phyloP scores from a whole-genome alignment of 2,888 invertebrate genomes.

The Dryomyza anilis region DNA sequence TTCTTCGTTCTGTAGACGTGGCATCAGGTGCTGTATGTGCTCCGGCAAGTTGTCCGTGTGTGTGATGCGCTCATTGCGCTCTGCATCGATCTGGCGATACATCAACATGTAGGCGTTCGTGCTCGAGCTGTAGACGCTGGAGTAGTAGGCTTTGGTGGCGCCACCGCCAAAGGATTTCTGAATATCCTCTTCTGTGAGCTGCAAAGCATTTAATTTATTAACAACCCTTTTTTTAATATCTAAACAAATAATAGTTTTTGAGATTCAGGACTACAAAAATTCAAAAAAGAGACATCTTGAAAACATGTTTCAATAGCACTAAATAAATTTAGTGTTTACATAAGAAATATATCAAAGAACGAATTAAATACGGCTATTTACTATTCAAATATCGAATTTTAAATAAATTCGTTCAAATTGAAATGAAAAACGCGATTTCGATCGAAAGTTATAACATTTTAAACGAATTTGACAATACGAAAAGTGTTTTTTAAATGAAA shows the following conservation, averaged over 20 bases:
- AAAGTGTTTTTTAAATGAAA: too few species aligned
- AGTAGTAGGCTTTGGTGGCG: conserved; percentile 71
- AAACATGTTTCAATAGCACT: too few species aligned
- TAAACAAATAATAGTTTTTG: not conserved
- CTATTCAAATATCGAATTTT: too few species aligned
- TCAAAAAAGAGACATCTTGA: too few species aligned
- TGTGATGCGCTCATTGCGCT: conserved; percentile 69
- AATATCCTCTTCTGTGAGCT: conserved; percentile 82
- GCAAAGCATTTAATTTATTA: conserved; percentile 30
- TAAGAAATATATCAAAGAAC: too few species aligned
- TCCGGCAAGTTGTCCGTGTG: conserved; percentile 73
- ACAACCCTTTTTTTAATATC: not conserved
- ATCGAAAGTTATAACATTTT: too few species aligned
- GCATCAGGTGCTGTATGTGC: conserved; percentile 71
- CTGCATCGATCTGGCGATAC: conserved; percentile 77
- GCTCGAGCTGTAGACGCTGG: conserved; percentile 77
- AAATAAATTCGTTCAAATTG: not conserved
- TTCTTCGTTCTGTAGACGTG: conserved; percentile 70
- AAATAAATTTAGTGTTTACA: too few species aligned
- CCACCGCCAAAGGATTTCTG: conserved; percentile 85
- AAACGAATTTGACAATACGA: too few species aligned
- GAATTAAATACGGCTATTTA: too few species aligned
- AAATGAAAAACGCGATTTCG: too few species aligned
- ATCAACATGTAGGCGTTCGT: conserved; percentile 92
- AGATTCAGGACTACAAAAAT: too few species aligned